Evolutionary conservation across 1,140 invertebrate species (phyloP), one percentile per base, ranked within the genome.

Genomic region (Acyrthosiphon pisum): DNA sequence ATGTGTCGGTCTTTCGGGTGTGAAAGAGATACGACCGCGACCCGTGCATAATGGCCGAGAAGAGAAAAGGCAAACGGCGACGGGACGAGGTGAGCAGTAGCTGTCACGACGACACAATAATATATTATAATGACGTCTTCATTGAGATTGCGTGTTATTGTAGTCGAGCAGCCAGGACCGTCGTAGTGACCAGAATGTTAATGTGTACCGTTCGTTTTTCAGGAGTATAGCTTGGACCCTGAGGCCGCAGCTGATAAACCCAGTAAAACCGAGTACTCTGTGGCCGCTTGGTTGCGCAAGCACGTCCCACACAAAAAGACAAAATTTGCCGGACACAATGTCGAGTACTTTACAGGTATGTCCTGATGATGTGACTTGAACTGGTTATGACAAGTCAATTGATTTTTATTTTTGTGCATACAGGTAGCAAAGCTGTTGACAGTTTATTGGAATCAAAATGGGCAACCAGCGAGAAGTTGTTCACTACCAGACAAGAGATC

Each of bases 241-340:
- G 94, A 96, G 93, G 94, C 95, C 56, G 94, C 95, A 93, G 97
- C 95, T 93, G 97, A 97, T 93, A 98, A 98, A 95, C 97, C 98
- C 4, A 96, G 97, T 4, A 99, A 99, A 95, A 97, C 99, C 88
- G 98, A 99, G 95, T 99, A 99, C 95, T 96, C 97, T 1, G 96
- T 99, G 44, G 99, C 98, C 0, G 99, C 99, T 95, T 99, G 98
- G 97, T 95, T 99, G 86, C 97, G 98, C 89, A 97, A 98, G 94
- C 99, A 99, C 96, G 97, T 99, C 30, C 98, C 98, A 30, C 97
- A 97, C 18, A 99, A 99, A 95, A 98, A 98, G 95, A 99, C 98
- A 0, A 99, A 98, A 95, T 99, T 99, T 95, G 96, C 98, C 86
- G 98, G 98, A 94, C 99, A 99, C 95, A 98, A 98, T 96, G 99